Evolutionary conservation across 2,888 invertebrate genomes (phyloP).

Genomic region (Crepidodera aurea): DNA sequence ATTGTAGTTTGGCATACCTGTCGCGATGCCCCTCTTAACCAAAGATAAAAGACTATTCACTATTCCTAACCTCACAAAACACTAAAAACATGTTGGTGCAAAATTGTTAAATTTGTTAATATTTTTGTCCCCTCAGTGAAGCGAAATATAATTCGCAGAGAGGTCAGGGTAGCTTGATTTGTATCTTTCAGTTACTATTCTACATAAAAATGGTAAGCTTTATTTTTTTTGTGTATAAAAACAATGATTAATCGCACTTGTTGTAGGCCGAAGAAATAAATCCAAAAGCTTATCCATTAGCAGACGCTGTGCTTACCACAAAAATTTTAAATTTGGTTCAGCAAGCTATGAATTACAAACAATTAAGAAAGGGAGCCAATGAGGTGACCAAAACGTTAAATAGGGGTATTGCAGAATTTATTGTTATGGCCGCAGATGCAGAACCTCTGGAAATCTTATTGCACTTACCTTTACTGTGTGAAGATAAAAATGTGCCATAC

Average conservation of each 20-base stretch:
- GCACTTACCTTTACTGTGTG: slow-evolving; percentile 96
- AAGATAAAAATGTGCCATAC: slow-evolving; percentile 98
- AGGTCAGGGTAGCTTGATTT: slow-evolving; percentile 55
- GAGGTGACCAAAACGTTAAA: slow-evolving; percentile 98
- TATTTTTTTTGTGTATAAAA: too few relatives aligned
- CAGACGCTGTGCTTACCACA: slow-evolving; percentile 89
- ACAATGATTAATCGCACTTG: too few relatives aligned
- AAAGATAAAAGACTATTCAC: too few relatives aligned
- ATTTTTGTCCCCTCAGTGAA: slow-evolving; percentile 61
- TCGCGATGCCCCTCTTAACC: too few relatives aligned
- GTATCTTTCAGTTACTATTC: too few relatives aligned
- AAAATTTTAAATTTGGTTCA: slow-evolving; percentile 96
- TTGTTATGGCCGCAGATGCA: slow-evolving; percentile 98
- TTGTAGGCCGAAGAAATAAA: slow-evolving; percentile 85
- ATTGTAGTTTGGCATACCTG: too few relatives aligned
- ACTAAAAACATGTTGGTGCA: background rate
- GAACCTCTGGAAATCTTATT: slow-evolving; percentile 96
- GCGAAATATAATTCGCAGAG: slow-evolving; percentile 61
- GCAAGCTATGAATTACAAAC: slow-evolving; percentile 96
- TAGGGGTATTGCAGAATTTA: slow-evolving; percentile 94
- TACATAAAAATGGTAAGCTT: background rate
- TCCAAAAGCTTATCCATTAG: slow-evolving; percentile 97
- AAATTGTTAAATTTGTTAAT: background rate
- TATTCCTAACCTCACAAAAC: background rate
- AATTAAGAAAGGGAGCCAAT: slow-evolving; percentile 97